Conservation (phyloP, 1,140 invertebrate species). For the Trigoniulus corallinus region DNA sequence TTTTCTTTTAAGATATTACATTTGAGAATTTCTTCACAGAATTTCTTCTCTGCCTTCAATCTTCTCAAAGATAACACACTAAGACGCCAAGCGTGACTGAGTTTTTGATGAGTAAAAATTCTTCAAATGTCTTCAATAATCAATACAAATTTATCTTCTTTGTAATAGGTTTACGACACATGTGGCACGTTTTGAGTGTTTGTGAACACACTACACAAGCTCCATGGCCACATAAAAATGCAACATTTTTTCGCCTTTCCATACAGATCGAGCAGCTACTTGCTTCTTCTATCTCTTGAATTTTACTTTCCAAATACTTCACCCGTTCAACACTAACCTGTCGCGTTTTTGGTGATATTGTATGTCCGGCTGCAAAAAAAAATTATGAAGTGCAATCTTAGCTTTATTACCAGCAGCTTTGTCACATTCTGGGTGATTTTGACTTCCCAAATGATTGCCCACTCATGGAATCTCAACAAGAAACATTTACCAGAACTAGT, state of each 20-base stretch:
- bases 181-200: slow-evolving; percentile 69
- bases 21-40: no score
- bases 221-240: slow-evolving; percentile 75
- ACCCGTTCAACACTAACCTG: slow-evolving; percentile 38
- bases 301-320: slow-evolving; percentile 60
- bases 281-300: slow-evolving; percentile 74
- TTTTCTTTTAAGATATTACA: no score
- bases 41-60: no score
- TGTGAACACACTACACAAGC: slow-evolving; percentile 67
- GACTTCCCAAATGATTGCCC: no score
- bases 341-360: slow-evolving; percentile 31
- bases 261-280: slow-evolving; percentile 47
- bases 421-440: not conserved
- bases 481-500: not conserved
- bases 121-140: not conserved
- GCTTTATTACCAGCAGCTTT: not conserved
- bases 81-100: not conserved
- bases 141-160: slow-evolving; percentile 64
- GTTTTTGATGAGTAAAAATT: not conserved
- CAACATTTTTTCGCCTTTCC: slow-evolving; percentile 53
- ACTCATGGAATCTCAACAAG: not conserved
- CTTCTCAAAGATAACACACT: no score
- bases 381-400: not conserved
- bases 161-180: slow-evolving; percentile 75
- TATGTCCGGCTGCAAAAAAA: slow-evolving; percentile 19